These are phyloP conservation scores for Coelopa frigida DNA, from an alignment of 1,140 invertebrate genomes.

Conservation along the genomic window DNA sequence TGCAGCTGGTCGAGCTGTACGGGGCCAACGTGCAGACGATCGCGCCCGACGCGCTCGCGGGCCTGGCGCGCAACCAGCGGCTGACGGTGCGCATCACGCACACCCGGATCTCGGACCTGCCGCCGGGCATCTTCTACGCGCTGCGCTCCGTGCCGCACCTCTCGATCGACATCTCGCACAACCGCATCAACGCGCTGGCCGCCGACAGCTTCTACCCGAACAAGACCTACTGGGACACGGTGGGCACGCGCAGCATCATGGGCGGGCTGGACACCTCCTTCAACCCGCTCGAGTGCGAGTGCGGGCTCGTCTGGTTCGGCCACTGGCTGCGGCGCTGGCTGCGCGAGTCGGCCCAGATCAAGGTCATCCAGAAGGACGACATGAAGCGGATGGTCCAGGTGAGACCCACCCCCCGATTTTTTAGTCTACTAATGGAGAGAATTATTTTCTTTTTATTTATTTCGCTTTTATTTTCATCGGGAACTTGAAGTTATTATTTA, in stretches of 20 bases:
- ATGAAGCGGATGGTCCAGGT: conserved; percentile 43
- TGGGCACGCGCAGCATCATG: conserved; percentile 59
- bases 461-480: background rate
- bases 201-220: conserved; percentile 79
- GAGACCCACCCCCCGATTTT: no score
- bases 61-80: conserved; percentile 56
- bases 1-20: conserved; percentile 71
- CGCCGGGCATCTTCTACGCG: conserved; percentile 66
- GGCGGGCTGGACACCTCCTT: conserved; percentile 75
- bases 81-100: conserved; percentile 66
- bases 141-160: conserved; percentile 70
- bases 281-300: conserved; percentile 80
- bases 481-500: no score
- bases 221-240: conserved; percentile 71
- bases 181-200: conserved; percentile 69
- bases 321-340: conserved; percentile 81
- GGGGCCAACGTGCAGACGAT: conserved; percentile 63
- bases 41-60: conserved; percentile 62
- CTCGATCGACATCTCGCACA: conserved; percentile 73
- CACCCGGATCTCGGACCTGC: conserved; percentile 66
- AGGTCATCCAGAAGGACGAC: conserved; percentile 44
- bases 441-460: background rate
- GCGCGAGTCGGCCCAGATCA: conserved; percentile 57
- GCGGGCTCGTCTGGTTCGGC: conserved; percentile 80
- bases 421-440: no score